Evolutionary conservation across 2,113 vertebrate species (phyloP).

Genomic region (Pelobates fuscus): DNA sequence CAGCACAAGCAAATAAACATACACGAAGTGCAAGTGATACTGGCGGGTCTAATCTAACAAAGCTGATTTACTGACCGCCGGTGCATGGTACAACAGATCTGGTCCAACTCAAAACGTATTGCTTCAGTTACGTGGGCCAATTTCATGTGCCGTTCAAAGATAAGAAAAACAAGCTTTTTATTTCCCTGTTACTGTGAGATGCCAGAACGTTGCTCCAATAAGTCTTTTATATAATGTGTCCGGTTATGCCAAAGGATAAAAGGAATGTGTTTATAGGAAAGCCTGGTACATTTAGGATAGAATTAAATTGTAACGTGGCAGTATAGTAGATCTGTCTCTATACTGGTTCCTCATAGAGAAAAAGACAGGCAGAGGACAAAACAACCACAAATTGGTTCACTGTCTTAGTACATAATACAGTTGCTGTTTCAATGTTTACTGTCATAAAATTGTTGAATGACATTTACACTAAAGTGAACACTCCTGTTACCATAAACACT

Average conservation of each 20-base stretch:
- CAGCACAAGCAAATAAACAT: conserved; percentile 61
- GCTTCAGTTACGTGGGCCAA: conserved; percentile 32
- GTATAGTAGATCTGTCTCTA: no score
- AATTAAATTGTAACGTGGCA: neutral
- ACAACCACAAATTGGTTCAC: no score
- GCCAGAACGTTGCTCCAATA: conserved; percentile 47
- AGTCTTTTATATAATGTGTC: conserved; percentile 42
- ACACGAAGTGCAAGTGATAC: conserved; percentile 59
- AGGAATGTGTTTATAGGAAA: conserved; percentile 30
- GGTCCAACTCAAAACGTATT: conserved; percentile 51
- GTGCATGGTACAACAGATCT: conserved; percentile 41
- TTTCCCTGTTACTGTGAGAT: conserved; percentile 35
- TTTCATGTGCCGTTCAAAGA: conserved; percentile 51
- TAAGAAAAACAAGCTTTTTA: conserved; percentile 52
- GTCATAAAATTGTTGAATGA: no score
- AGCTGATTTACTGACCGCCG: conserved; percentile 60
- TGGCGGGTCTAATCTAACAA: conserved; percentile 53
- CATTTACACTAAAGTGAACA: no score
- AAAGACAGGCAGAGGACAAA: no score
- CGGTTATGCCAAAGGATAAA: conserved; percentile 22
- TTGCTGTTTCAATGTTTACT: no score
- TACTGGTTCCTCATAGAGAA: no score
- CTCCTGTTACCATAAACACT: no score
- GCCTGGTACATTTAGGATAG: conserved; percentile 15
- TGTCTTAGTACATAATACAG: no score